Percentiles rank a stretch among this genome's conserved stretches.
Evolutionary conservation across 1,140 invertebrate species (phyloP).

Genomic region (Zaprionus tsacasi): DNA sequence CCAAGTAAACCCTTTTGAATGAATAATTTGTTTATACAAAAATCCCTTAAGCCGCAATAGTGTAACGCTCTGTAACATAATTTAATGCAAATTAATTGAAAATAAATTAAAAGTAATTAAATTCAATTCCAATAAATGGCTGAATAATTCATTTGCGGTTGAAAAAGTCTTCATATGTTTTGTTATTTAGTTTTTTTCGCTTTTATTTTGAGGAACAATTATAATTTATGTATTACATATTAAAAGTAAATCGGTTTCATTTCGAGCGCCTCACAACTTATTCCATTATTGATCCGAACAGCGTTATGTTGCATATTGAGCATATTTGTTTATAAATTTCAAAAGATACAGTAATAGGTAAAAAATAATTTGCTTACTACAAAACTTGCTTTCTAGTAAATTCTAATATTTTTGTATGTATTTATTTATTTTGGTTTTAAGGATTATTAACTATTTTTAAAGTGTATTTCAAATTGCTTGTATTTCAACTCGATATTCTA

Average conservation of each 20-base stretch:
- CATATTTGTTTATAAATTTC: conserved; percentile 48
- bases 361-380: conserved; percentile 51
- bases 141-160: not conserved
- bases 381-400: conserved; percentile 35
- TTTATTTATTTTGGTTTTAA: not conserved
- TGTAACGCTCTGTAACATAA: conserved; percentile 10
- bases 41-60: not conserved
- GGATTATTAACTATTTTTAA: conserved; percentile 17
- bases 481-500: conserved; percentile 4
- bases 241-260: conserved; percentile 25
- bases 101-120: conserved; percentile 16
- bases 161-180: not conserved
- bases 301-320: conserved; percentile 38
- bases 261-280: conserved; percentile 55
- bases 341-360: conserved; percentile 54
- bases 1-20: too few species aligned
- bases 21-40: not conserved
- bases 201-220: conserved; percentile 53
- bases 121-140: not conserved
- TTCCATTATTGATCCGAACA: conserved; percentile 37
- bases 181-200: conserved; percentile 9
- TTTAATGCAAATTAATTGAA: conserved; percentile 44
- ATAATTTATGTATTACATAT: conserved; percentile 46
- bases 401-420: conserved; percentile 46
- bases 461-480: conserved; percentile 20